Evolutionary conservation across 2,797 vertebrate species (phyloP).

Genomic region (Sorex maritimensis): DNA sequence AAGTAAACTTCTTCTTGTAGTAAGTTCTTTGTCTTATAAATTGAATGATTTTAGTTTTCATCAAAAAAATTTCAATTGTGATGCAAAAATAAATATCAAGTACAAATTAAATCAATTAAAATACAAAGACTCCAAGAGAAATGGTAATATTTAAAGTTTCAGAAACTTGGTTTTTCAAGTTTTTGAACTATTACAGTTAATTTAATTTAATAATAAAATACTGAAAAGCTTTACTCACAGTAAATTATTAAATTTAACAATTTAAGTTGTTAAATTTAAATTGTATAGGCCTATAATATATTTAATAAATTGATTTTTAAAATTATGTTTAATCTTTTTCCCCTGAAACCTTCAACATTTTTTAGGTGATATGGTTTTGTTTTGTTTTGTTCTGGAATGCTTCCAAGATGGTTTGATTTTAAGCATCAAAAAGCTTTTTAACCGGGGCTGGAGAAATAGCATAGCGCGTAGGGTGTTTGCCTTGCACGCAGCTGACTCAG

Average conservation of each 20-base stretch:
- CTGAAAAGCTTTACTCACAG: not conserved
- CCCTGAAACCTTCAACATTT: not conserved
- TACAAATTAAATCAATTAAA: constrained; percentile 51
- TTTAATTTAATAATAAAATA: constrained; percentile 55
- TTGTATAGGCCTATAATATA: not conserved
- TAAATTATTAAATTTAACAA: too few species aligned
- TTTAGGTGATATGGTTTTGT: too few species aligned
- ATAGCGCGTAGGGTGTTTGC: too few species aligned
- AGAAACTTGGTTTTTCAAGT: constrained; percentile 39
- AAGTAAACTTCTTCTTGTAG: not conserved
- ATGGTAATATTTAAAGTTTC: constrained; percentile 19
- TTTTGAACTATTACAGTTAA: constrained; percentile 24
- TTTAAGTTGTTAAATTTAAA: not conserved
- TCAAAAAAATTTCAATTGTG: constrained; percentile 30
- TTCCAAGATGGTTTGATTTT: not conserved
- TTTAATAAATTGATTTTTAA: constrained; percentile 38
- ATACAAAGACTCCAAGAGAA: not conserved
- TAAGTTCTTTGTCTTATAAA: constrained; percentile 24
- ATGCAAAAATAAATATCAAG: constrained; percentile 43
- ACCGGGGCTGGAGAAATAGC: not conserved
- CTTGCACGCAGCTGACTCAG: too few species aligned
- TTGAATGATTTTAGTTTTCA: constrained; percentile 24
- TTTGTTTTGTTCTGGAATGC: too few species aligned
- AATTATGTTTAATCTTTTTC: constrained; percentile 13
- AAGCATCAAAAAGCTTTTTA: constrained; percentile 43